Percentiles rank a stretch among this genome's conserved stretches.
These are phyloP conservation scores for Parazoanthus swiftii DNA, from an alignment of 92 coral and sea anemone genomes.

Conservation along the genomic window DNA sequence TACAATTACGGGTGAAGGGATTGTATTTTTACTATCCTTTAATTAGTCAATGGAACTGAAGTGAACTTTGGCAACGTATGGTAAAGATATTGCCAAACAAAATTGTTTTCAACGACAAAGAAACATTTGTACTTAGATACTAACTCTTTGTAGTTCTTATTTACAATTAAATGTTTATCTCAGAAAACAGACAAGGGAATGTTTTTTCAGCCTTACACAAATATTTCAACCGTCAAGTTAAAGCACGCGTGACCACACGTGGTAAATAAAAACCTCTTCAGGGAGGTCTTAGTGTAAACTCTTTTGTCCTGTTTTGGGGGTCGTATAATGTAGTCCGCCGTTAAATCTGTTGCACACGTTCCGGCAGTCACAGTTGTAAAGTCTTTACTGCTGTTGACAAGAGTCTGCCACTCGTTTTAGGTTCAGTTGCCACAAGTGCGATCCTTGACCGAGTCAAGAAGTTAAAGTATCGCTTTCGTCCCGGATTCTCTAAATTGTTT, in stretches of 20 bases:
- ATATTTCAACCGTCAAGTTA: conserved; percentile 4
- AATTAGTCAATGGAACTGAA: conserved; percentile 26
- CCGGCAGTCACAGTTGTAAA: background rate
- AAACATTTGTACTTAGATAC: background rate
- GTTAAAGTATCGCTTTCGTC: conserved; percentile 6
- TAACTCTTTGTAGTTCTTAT: background rate
- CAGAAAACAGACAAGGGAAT: conserved; percentile 28
- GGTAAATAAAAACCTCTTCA: background rate
- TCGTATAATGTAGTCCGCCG: no score
- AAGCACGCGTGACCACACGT: conserved; percentile 8
- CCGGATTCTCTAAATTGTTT: conserved; percentile 18
- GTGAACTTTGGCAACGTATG: background rate
- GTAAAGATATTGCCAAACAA: conserved; percentile 10
- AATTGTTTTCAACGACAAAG: conserved; percentile 13
- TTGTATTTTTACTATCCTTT: background rate
- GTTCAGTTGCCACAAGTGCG: background rate
- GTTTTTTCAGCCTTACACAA: conserved; percentile 34
- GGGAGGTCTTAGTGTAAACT: conserved; percentile 9
- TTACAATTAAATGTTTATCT: conserved; percentile 28
- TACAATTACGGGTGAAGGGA: background rate
- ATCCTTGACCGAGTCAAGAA: conserved; percentile 25
- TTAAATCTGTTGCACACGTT: background rate
- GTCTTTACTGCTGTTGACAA: background rate
- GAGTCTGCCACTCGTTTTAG: background rate
- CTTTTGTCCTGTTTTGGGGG: background rate